Conservation (phyloP, 2,797 vertebrate species). For the Gadopsis marmoratus region DNA sequence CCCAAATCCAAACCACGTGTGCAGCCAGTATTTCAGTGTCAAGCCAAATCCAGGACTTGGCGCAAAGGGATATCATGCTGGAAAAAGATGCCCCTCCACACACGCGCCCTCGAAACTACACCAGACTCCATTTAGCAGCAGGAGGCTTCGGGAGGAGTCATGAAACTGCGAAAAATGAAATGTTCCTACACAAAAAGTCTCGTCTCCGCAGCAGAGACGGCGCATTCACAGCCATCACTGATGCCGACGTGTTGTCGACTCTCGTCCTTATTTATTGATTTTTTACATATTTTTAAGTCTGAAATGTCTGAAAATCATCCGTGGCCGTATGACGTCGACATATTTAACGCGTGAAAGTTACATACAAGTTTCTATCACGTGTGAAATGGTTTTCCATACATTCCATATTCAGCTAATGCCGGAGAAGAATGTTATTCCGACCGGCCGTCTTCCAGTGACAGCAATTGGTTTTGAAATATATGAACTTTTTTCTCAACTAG, state of each 20-base stretch:
- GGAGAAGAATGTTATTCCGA: background rate
- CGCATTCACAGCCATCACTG: background rate
- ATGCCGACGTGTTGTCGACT: background rate
- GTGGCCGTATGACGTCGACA: background rate
- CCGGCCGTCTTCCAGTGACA: background rate
- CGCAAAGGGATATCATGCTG: constrained; percentile 51
- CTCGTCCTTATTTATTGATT: background rate
- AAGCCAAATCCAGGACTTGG: constrained; percentile 11
- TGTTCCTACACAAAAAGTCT: constrained; percentile 23
- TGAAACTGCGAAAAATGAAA: constrained; percentile 28
- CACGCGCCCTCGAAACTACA: constrained; percentile 54
- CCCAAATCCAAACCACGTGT: background rate
- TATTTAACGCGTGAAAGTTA: background rate
- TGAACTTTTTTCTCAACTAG: no score
- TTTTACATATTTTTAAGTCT: background rate
- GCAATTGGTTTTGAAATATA: no score
- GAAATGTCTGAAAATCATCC: background rate
- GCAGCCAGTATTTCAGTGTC: background rate
- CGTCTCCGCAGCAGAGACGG: background rate
- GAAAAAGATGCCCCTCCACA: constrained; percentile 67
- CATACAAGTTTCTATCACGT: no score
- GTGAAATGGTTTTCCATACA: no score
- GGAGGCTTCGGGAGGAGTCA: constrained; percentile 32
- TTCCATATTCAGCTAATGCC: background rate
- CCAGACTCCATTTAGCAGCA: constrained; percentile 45